Evolutionary conservation across 2,888 invertebrate species (phyloP).

Genomic region (Lochmaea capreae): DNA sequence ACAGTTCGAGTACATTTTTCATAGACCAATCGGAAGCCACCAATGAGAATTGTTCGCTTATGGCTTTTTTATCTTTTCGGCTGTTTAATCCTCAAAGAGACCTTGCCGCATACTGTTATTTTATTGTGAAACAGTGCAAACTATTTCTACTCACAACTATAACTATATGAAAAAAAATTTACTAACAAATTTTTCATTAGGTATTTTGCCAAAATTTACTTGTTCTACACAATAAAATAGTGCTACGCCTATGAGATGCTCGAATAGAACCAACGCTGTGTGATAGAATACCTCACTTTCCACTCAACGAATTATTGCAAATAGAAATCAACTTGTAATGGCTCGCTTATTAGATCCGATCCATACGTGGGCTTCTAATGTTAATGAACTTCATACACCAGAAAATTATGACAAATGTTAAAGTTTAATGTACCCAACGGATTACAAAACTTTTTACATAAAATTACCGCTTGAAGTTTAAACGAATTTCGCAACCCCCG

Average conservation of each 20-base stretch:
- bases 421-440: conserved; percentile 42
- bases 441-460: conserved; percentile 41
- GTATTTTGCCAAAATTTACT: too few relatives aligned
- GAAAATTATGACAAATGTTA: conserved; percentile 46
- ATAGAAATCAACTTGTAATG: conserved; percentile 45
- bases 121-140: too few relatives aligned
- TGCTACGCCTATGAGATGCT: conserved; percentile 30
- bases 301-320: conserved; percentile 42
- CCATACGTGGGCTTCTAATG: conserved; percentile 44
- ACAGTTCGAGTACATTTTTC: too few relatives aligned
- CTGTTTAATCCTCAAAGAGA: too few relatives aligned
- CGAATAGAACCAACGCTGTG: conserved; percentile 26
- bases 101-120: too few relatives aligned
- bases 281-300: conserved; percentile 46
- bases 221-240: background rate
- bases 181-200: too few relatives aligned
- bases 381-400: conserved; percentile 43
- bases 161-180: too few relatives aligned
- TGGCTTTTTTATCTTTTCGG: too few relatives aligned
- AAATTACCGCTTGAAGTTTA: conserved; percentile 35
- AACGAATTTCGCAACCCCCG: conserved; percentile 44
- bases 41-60: too few relatives aligned
- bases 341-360: conserved; percentile 39
- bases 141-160: too few relatives aligned
- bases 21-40: too few relatives aligned